Evolutionary conservation across 2,797 vertebrate species (phyloP), one percentile per base, ranked within the genome.

Genomic region (Sitta carolinensis): DNA sequence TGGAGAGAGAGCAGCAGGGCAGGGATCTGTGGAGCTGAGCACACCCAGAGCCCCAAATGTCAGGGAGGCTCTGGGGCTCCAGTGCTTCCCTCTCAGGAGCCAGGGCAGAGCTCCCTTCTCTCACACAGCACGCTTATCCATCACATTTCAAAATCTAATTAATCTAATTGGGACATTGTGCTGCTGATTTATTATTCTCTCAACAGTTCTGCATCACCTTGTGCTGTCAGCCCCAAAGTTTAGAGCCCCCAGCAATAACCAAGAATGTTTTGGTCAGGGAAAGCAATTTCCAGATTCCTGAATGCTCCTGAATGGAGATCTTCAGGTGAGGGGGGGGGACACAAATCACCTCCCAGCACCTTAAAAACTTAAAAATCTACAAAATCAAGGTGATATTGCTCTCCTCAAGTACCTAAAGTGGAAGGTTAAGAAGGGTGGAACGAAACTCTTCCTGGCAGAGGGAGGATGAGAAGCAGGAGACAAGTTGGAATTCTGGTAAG

Each of bases 131-230:
- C 1, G 5, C 36, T 34, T 73, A 95, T 47, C 68, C 68, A 92
- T 82, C 93, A 83, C 15, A 51, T 43, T 62, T n/a, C 45, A 50
- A 59, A 84, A 89, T 18, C 59, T 89, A 89, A 93, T 93, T 94
- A 43, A 95, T 90, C 81, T 93, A 92, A 95, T 77, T 92, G 92
- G 50, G 45, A 20, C 59, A 32, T 11, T 58, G 57, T 45, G 40
- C 90, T 77, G 74, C 68, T 83, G 57, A 84, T 80, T 76, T 51
- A 74, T 87, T 66, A 87, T 52, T n/a, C 47, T 77, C 64, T 15
- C 77, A 43, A 43, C 47, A 70, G 58, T 36, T 68, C 84, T 64
- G 55, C 50, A 36, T 48, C 77, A 63, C 70, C 59, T 70, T 76
- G 40, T 20, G 20, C 57, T 90, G 70, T 73, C 55, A 30, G 21